Percentiles rank a stretch among this genome's conserved stretches.
Conservation (phyloP, 2,888 invertebrate species). For the Andrena chrysosceles region DNA sequence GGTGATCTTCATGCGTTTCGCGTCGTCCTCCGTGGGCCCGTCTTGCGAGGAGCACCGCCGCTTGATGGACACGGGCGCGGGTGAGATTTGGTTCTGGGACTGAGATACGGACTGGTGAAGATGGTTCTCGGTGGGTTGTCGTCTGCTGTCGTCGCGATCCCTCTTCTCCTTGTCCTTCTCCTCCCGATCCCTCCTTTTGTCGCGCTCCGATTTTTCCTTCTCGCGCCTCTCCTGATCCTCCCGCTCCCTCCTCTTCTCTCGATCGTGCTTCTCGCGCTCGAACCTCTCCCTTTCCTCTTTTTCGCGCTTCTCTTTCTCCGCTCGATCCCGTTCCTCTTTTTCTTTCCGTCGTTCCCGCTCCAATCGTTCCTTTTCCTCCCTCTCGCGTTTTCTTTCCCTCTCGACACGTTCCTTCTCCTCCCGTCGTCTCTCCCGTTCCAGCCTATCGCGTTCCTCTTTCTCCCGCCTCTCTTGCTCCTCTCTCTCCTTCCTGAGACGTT, state of each 20-base stretch:
- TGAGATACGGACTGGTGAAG: constrained; percentile 71
- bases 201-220: constrained; percentile 79
- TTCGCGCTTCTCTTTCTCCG: constrained; percentile 78
- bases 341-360: constrained; percentile 83
- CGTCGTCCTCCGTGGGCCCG: constrained; percentile 86
- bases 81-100: constrained; percentile 71
- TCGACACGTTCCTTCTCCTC: constrained; percentile 81
- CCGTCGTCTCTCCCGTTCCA: constrained; percentile 79
- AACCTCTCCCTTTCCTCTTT: constrained; percentile 84
- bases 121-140: constrained; percentile 81
- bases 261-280: constrained; percentile 81
- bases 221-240: constrained; percentile 85
- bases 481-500: constrained; percentile 75
- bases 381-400: constrained; percentile 83
- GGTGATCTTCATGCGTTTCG: constrained; percentile 88
- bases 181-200: constrained; percentile 84
- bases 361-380: constrained; percentile 82
- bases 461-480: constrained; percentile 82
- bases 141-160: constrained; percentile 82
- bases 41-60: constrained; percentile 93
- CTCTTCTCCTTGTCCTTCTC: constrained; percentile 84
- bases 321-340: constrained; percentile 80
- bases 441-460: constrained; percentile 73
- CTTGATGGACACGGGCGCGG: constrained; percentile 89
- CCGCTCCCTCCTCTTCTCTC: constrained; percentile 80